phyloP scores from a whole-genome alignment of 1,140 invertebrate genomes.

The Tetramorium parvispinum region DNA sequence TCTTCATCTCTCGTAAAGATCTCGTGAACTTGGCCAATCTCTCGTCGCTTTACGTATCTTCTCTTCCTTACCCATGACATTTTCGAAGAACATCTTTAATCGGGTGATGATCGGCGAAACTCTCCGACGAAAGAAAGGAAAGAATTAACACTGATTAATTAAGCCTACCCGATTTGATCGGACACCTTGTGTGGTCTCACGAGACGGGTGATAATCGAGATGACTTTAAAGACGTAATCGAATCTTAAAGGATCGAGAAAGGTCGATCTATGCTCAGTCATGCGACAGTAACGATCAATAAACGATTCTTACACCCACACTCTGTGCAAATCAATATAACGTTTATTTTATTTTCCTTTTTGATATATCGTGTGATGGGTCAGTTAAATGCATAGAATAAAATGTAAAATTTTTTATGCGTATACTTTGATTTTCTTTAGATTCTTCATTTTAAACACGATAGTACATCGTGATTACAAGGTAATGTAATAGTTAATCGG shows the following conservation, averaged over 20 bases:
- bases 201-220: constrained; percentile 12
- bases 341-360: neutral
- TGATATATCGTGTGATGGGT: neutral
- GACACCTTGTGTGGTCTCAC: constrained; percentile 65
- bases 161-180: constrained; percentile 59
- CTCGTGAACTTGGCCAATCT: neutral
- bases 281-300: constrained; percentile 36
- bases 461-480: too few species aligned
- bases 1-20: constrained; percentile 17
- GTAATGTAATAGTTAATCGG: neutral
- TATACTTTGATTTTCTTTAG: neutral
- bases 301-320: constrained; percentile 51
- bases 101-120: constrained; percentile 31
- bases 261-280: constrained; percentile 41
- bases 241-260: constrained; percentile 46
- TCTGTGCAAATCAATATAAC: constrained; percentile 14
- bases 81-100: constrained; percentile 37
- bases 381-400: neutral
- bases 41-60: constrained; percentile 16
- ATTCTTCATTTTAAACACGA: neutral
- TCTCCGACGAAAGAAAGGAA: constrained; percentile 24
- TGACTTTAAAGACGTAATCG: constrained; percentile 20
- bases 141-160: constrained; percentile 74
- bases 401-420: neutral
- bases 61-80: constrained; percentile 29